phyloP scores from a whole-genome alignment of 2,797 vertebrate genomes.

The Hydrocynus forskahlii region DNA sequence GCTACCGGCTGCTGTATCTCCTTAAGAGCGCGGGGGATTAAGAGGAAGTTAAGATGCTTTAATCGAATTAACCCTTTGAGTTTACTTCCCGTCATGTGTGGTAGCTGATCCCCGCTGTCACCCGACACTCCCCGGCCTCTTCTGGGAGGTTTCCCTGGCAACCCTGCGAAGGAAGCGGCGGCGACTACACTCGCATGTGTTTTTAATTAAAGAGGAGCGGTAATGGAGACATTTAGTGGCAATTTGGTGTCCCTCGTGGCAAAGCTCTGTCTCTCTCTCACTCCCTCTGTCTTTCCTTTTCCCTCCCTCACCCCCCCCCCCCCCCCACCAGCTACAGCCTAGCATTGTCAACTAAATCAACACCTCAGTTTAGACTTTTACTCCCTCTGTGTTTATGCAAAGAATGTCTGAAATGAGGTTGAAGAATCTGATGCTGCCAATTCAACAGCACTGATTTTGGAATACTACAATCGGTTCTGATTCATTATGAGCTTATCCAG shows the following conservation, averaged over 20 bases:
- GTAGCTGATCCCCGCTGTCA: slow-evolving; percentile 42
- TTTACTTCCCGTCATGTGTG: slow-evolving; percentile 43
- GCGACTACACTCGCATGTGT: slow-evolving; percentile 45
- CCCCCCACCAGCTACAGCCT: background rate
- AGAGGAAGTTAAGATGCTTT: slow-evolving; percentile 45
- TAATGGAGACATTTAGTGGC: slow-evolving; percentile 54
- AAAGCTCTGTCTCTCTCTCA: slow-evolving; percentile 11
- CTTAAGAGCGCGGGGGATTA: slow-evolving; percentile 48
- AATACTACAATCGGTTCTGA: no score
- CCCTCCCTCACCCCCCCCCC: slow-evolving; percentile 3
- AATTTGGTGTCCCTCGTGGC: slow-evolving; percentile 52
- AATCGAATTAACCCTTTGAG: slow-evolving; percentile 46
- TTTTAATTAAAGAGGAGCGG: slow-evolving; percentile 55
- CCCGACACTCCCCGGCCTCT: slow-evolving; percentile 39
- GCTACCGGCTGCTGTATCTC: slow-evolving; percentile 23
- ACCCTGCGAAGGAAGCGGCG: slow-evolving; percentile 45
- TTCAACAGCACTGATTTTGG: no score
- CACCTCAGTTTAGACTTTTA: background rate
- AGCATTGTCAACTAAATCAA: background rate
- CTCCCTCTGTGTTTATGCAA: no score
- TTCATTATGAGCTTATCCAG: no score
- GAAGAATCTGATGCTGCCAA: no score
- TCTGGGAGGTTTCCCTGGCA: slow-evolving; percentile 49
- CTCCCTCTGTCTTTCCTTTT: background rate
- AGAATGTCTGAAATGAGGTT: no score